A percentile compares a stretch with the other conserved stretches of the same genome.
Evolutionary conservation across 1,140 invertebrate genomes (phyloP).

Genomic region (Calosoma granatense): DNA sequence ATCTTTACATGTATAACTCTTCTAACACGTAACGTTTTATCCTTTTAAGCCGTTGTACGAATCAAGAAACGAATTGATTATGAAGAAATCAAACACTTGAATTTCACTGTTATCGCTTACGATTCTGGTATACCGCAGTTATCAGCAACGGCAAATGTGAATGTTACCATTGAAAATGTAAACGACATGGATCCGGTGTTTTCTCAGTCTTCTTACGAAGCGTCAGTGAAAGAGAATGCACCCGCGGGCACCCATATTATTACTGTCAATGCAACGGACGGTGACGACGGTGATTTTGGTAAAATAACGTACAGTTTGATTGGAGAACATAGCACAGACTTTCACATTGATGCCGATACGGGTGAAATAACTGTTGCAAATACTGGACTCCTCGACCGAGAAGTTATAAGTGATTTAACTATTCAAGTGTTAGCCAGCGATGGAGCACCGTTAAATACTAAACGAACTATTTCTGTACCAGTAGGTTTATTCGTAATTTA

Average conservation of each 20-base stretch:
- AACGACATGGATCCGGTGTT: constrained; percentile 83
- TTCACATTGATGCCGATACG: constrained; percentile 56
- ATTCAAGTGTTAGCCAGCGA: constrained; percentile 73
- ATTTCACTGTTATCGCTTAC: constrained; percentile 69
- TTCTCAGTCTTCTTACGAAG: constrained; percentile 51
- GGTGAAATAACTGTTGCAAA: constrained; percentile 70
- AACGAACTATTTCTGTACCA: constrained; percentile 59
- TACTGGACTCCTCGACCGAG: constrained; percentile 67
- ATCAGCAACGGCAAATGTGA: constrained; percentile 59
- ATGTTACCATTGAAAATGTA: constrained; percentile 68
- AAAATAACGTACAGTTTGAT: constrained; percentile 65
- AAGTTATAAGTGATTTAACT: constrained; percentile 56
- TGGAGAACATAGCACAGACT: constrained; percentile 59
- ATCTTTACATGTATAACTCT: not conserved
- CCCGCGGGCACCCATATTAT: constrained; percentile 54
- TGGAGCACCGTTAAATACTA: constrained; percentile 54
- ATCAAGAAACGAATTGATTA: constrained; percentile 73
- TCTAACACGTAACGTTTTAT: too few relatives aligned
- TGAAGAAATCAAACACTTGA: constrained; percentile 61
- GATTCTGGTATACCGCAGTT: constrained; percentile 77
- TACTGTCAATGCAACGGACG: constrained; percentile 48
- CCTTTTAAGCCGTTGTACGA: constrained; percentile 61
- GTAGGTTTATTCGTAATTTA: constrained; percentile 35
- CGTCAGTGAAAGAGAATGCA: constrained; percentile 64
- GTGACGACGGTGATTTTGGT: constrained; percentile 62